Evolutionary conservation across 1,140 invertebrate genomes (phyloP).

Genomic region (Eupristina koningsbergeri): DNA sequence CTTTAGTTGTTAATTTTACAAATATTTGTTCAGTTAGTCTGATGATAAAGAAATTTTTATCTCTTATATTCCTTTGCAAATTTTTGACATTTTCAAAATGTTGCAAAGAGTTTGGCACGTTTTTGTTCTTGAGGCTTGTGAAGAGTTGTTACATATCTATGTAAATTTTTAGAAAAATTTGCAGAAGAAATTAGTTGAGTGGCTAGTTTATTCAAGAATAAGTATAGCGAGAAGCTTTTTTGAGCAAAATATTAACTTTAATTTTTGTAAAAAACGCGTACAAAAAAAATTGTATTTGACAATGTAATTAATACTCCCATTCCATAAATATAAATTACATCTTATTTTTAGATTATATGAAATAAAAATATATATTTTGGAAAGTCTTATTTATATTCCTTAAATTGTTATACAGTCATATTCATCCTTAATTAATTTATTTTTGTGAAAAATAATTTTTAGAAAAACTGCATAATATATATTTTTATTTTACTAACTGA

Average conservation of each 20-base stretch:
- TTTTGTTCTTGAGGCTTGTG: slow-evolving; percentile 15
- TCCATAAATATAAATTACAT: too few relatives aligned
- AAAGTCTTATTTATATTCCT: too few relatives aligned
- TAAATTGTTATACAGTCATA: too few relatives aligned
- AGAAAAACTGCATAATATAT: too few relatives aligned
- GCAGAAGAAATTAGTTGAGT: slow-evolving; percentile 12
- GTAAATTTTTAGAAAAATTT: slow-evolving; percentile 29
- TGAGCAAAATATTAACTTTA: not conserved
- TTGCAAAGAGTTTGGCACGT: slow-evolving; percentile 34
- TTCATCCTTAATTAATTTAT: too few relatives aligned
- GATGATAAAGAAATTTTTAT: slow-evolving; percentile 8
- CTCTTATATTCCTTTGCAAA: not conserved
- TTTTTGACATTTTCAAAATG: slow-evolving; percentile 14
- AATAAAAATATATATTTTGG: too few relatives aligned
- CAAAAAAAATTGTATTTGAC: not conserved
- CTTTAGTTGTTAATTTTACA: not conserved
- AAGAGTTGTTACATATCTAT: slow-evolving; percentile 35
- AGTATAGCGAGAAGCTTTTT: slow-evolving; percentile 11
- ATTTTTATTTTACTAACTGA: too few relatives aligned
- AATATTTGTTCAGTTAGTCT: not conserved
- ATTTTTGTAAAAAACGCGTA: not conserved
- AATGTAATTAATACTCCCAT: not conserved
- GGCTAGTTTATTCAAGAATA: not conserved
- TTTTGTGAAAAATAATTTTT: too few relatives aligned
- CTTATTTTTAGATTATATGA: too few relatives aligned